Evolutionary conservation across 2,797 vertebrate species (phyloP).

Genomic region (Crocidura indochinensis): DNA sequence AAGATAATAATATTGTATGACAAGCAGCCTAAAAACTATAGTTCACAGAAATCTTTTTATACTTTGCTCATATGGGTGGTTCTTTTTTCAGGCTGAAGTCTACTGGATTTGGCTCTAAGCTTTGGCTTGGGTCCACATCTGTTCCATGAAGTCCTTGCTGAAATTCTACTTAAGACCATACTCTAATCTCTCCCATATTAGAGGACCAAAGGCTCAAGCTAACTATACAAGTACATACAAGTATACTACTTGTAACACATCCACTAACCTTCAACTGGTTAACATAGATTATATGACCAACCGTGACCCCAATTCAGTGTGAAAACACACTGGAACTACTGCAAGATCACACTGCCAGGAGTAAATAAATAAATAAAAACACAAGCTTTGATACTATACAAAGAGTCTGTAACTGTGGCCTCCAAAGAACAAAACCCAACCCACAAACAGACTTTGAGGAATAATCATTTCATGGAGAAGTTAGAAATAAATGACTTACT

Average conservation of each 20-base stretch:
- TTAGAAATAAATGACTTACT: background rate
- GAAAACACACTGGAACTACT: conserved; percentile 11
- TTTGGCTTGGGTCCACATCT: conserved; percentile 1
- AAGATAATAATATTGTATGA: background rate
- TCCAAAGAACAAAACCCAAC: background rate
- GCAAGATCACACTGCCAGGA: background rate
- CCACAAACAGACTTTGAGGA: conserved; percentile 20
- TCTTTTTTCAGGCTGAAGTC: conserved; percentile 16
- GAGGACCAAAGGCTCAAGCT: background rate
- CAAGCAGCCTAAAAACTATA: background rate
- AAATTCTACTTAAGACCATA: background rate
- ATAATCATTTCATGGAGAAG: background rate
- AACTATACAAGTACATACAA: background rate
- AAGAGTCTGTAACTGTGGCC: background rate
- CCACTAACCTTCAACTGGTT: conserved; percentile 2
- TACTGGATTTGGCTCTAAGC: background rate
- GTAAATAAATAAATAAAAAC: background rate
- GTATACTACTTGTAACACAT: background rate
- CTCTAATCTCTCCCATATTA: background rate
- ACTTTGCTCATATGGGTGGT: background rate
- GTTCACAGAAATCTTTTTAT: background rate
- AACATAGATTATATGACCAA: conserved; percentile 18
- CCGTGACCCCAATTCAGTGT: background rate
- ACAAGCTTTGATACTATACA: background rate
- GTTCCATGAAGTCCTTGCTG: conserved; percentile 1